A percentile compares a stretch with the other conserved stretches of the same genome.
These are phyloP conservation scores for Brenthis ino DNA, from an alignment of 2,888 invertebrate species.

Conservation along the genomic window DNA sequence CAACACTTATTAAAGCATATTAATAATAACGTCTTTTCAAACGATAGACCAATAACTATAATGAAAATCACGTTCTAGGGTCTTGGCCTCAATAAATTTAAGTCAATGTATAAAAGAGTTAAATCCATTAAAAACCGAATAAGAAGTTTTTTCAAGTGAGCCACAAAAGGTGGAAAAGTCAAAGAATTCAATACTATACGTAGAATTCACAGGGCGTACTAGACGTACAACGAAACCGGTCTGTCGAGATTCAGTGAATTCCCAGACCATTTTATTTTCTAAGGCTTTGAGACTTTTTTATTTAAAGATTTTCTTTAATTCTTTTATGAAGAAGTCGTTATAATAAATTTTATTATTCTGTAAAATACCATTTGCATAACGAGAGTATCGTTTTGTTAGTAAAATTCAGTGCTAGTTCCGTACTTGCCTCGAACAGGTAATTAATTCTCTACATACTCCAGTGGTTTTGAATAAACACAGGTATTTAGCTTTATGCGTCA, in stretches of 20 bases:
- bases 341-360: not conserved
- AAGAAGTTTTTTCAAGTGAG: not conserved
- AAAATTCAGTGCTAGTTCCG: too few species aligned
- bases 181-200: constrained; percentile 16
- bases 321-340: not conserved
- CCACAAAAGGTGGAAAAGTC: constrained; percentile 20
- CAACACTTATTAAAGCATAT: too few species aligned
- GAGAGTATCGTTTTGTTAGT: too few species aligned
- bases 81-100: not conserved
- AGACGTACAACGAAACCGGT: not conserved
- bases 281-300: constrained; percentile 7
- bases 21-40: too few species aligned
- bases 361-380: not conserved
- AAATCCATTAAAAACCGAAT: constrained; percentile 1
- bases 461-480: too few species aligned
- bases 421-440: too few species aligned
- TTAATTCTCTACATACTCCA: too few species aligned
- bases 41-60: too few species aligned
- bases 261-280: constrained; percentile 12
- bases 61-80: too few species aligned
- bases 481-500: too few species aligned
- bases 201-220: constrained; percentile 11
- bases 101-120: not conserved
- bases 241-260: constrained; percentile 16
- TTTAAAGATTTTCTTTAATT: constrained; percentile 14